Evolutionary conservation across 2,797 vertebrate species (phyloP), one percentile per base, ranked within the genome.

Genomic region (Oceanodroma leucorhoa): DNA sequence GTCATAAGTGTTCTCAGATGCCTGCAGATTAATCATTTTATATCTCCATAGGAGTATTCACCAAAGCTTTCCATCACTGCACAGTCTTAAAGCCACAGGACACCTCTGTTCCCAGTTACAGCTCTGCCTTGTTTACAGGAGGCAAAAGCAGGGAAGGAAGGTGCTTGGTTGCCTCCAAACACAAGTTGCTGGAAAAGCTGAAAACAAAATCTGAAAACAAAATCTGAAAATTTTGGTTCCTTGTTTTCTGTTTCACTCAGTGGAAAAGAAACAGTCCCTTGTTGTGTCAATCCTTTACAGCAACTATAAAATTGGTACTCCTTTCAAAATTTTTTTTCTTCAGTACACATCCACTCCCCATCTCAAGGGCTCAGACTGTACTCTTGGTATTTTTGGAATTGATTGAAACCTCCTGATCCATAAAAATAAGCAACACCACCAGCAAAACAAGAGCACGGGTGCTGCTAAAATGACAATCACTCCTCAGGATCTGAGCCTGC

Each of bases 1-100:
- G 17, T 80, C 13, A 1, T 60, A 93, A 84, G 38, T 64, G 34
- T 79, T 93, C 86, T 90, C 78, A 75, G 45, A 53, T 64, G 45
- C 64, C 75, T 70, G 24, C 36, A 75, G 54, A 93, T 93, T 77
- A 92, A 83, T 95, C 21, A 93, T 73, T 89, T 93, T 75, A 18
- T 71, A 48, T 70, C 75, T 85, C 55, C 65, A 60, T 27, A 43
- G 46, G 23, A 83, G 43, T 29, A 55, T 46, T 65, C 13, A 40
- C 46, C 57, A 91, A 89, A 64, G 50, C 11, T 78, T 81, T 75
- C 64, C 38, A 51, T 58, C 67, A 61, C 36, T 22, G 11, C 16
- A 30, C 5, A 30, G 19, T 5, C 45, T 80, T 85, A 70, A 93
- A 95, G 57, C 34, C 84, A 86, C 24, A 69, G 57, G 50, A 86